A percentile compares a stretch with the other conserved stretches of the same genome.
Evolutionary conservation across 2,888 invertebrate species (phyloP).

Genomic region (Scrobipalpa costella): DNA sequence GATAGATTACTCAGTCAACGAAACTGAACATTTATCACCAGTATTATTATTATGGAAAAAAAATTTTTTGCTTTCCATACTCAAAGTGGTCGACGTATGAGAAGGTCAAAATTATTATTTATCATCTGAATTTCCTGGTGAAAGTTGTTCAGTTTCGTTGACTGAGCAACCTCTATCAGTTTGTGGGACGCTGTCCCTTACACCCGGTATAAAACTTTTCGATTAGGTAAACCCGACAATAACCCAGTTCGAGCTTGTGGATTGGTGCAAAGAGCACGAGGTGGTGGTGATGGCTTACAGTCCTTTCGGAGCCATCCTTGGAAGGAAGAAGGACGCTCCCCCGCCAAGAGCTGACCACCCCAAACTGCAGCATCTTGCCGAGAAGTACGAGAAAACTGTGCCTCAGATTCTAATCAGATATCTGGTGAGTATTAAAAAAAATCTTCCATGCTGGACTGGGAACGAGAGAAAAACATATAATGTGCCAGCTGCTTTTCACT

Average conservation of each 20-base stretch:
- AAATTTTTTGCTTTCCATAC: no score
- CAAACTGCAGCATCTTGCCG: slow-evolving; percentile 73
- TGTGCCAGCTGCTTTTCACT: no score
- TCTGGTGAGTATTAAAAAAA: slow-evolving; percentile 71
- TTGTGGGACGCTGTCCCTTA: no score
- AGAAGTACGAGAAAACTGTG: slow-evolving; percentile 83
- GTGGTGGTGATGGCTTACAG: slow-evolving; percentile 87
- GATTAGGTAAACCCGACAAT: slow-evolving; percentile 86
- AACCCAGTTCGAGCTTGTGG: slow-evolving; percentile 84
- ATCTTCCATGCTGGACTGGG: neutral
- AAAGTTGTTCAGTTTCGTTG: no score
- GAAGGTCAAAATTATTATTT: no score
- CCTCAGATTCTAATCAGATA: slow-evolving; percentile 85
- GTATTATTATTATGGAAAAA: no score
- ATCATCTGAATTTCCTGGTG: no score
- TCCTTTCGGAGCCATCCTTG: slow-evolving; percentile 83
- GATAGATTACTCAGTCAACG: no score
- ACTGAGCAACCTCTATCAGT: no score
- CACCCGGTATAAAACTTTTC: neutral
- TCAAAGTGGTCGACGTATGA: no score
- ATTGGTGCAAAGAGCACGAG: slow-evolving; percentile 84
- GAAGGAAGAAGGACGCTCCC: slow-evolving; percentile 61
- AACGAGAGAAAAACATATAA: no score
- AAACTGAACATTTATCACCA: no score
- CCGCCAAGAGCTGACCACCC: slow-evolving; percentile 78